Evolutionary conservation across 2,888 invertebrate genomes (phyloP).

Genomic region (Yponomeuta cagnagella): DNA sequence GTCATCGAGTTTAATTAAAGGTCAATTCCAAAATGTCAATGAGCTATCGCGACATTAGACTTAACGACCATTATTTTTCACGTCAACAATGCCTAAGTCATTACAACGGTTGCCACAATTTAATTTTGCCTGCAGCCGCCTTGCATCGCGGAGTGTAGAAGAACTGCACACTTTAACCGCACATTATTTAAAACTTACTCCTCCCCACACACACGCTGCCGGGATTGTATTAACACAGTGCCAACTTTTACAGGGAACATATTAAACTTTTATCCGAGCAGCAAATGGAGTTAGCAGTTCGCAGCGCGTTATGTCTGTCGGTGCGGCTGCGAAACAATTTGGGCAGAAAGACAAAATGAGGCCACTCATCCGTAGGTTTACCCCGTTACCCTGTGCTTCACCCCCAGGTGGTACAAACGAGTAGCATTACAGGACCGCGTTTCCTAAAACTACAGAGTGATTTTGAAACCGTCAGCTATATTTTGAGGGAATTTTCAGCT

Average conservation of each 20-base stretch:
- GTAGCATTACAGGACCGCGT: too few species aligned
- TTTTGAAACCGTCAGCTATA: too few species aligned
- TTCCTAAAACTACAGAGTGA: too few species aligned
- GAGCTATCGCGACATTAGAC: background rate
- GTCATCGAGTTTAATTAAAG: background rate
- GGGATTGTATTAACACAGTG: conserved; percentile 9
- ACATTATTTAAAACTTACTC: conserved; percentile 15
- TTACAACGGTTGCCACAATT: background rate
- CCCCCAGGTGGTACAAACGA: too few species aligned
- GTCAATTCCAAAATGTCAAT: background rate
- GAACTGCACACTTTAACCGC: conserved; percentile 1
- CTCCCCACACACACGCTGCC: background rate
- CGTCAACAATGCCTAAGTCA: background rate
- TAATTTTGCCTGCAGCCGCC: background rate
- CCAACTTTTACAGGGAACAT: conserved; percentile 24
- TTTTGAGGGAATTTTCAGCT: too few species aligned
- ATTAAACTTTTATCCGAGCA: conserved; percentile 43
- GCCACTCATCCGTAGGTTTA: too few species aligned
- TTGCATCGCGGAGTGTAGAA: background rate
- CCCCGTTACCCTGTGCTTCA: too few species aligned
- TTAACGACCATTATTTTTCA: background rate
- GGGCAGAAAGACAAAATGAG: background rate
- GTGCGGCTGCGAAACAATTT: conserved; percentile 16
- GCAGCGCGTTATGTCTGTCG: conserved; percentile 33
- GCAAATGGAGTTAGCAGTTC: conserved; percentile 42